Base-by-base conservation (phyloP, 2,888 invertebrate genomes). In the Drosophila kambysellisi region DNA sequence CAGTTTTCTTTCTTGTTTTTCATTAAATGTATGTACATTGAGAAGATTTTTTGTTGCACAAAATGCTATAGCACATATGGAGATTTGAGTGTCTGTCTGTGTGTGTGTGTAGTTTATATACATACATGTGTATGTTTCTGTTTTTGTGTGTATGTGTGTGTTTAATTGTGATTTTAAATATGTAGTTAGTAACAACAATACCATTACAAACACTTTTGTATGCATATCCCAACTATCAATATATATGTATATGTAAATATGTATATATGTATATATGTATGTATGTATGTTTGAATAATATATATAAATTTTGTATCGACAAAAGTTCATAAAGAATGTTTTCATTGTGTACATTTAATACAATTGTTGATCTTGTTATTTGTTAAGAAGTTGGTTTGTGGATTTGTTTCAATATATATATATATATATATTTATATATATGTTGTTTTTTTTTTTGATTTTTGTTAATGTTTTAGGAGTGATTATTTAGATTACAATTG, bases 31-130 rank as follows among this genome's bases (percentile, higher is more conserved):
- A 73, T 79, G 59, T 80, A 79, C 68, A 77, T 74, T 63, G 74
- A 80, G 71, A 75, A 61, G 57, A 15, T 33, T n/a, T 63, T 69
- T 77, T 74, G 62, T 68, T 82, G 77, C 70, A 79, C 70, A 72
- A 78, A 77, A 66, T 75, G 75, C 70, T 88, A 84, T 84, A 88
- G 88, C 88, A 88, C 86, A 81, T 83, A 77, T 88, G 86, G 86
- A 88, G 86, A 84, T 77, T 74, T 81, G 46, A 46, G 46, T 46
- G 46, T 46, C 46, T 66, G 51, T 46, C 63, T 64, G 68, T 59
- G 51, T 59, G 52, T 65, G 52, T 65, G 53, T 59, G 46, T 63
- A 41, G 39, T 39, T 17, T 39, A 39, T 17, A 43, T 20, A 43
- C 43, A 43, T 20, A 43, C 11, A 20, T 43, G 63, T 76, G 69